These are phyloP conservation scores for Euphysa ruthae DNA, from an alignment of 30 jellyfish, hydroid and myxozoan genomes.

Conservation along the genomic window DNA sequence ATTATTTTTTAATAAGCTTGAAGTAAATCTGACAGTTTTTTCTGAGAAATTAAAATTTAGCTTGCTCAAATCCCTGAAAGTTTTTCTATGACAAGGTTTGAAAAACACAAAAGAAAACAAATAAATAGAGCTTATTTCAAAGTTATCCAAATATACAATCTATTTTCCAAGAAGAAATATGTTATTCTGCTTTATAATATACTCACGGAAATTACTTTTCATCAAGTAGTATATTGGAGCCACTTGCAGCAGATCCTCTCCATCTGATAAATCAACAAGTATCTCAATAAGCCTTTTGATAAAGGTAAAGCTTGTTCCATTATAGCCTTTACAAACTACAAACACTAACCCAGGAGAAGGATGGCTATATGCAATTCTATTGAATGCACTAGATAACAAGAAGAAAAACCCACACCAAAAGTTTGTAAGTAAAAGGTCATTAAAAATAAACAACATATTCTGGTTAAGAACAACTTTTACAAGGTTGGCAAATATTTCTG, in stretches of 20 bases:
- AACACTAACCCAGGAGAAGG: not conserved
- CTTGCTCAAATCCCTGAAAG: no score
- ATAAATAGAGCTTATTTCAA: no score
- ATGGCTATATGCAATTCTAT: not conserved
- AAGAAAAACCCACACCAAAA: conserved; percentile 22
- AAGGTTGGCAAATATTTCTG: no score
- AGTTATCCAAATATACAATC: no score
- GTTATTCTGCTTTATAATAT: not conserved
- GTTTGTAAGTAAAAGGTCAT: not conserved
- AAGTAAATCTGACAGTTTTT: no score
- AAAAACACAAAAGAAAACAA: no score
- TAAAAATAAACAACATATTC: not conserved
- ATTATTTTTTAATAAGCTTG: no score
- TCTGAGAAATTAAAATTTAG: no score
- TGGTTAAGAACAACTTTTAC: no score
- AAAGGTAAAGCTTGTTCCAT: not conserved
- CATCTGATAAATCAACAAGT: not conserved
- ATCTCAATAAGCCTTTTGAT: not conserved
- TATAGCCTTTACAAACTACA: not conserved
- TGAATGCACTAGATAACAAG: not conserved
- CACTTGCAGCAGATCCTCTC: not conserved
- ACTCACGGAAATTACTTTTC: not conserved
- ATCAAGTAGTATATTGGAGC: not conserved
- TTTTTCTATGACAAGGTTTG: no score
- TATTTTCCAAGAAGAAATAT: no score